A percentile compares a stretch with the other conserved stretches of the same genome.
Conservation (phyloP, 2,888 invertebrate genomes). For the Hydrotaea cyrtoneurina region DNA sequence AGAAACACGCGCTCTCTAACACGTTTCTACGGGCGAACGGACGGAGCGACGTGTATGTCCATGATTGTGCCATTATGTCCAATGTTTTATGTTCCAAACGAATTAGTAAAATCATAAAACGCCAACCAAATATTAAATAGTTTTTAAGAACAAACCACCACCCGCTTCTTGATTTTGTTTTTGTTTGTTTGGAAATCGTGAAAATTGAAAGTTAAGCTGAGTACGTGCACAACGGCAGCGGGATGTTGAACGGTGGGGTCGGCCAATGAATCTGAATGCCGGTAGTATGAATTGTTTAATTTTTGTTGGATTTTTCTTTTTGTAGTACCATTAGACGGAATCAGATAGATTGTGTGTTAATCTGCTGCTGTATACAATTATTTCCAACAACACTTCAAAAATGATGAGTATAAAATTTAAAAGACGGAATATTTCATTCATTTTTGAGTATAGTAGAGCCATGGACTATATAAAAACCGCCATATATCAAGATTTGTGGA, state of each 20-base stretch:
- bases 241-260: background rate
- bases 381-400: too few relatives aligned
- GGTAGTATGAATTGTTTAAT: too few relatives aligned
- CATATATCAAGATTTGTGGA: too few relatives aligned
- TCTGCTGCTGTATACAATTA: too few relatives aligned
- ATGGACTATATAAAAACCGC: too few relatives aligned
- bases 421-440: too few relatives aligned
- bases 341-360: too few relatives aligned
- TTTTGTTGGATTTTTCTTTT: too few relatives aligned
- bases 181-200: background rate
- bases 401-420: too few relatives aligned
- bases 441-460: too few relatives aligned
- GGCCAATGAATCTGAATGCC: background rate
- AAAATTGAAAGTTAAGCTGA: background rate
- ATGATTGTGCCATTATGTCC: background rate
- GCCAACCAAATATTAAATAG: background rate
- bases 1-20: conserved; percentile 2
- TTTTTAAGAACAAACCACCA: background rate
- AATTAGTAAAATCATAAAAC: background rate
- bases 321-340: too few relatives aligned
- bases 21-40: background rate
- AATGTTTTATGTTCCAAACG: background rate
- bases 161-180: background rate
- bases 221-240: background rate
- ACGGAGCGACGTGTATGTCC: background rate